Base-by-base conservation (phyloP, 2,113 vertebrate species). In the Gasterosteus aculeatus region DNA sequence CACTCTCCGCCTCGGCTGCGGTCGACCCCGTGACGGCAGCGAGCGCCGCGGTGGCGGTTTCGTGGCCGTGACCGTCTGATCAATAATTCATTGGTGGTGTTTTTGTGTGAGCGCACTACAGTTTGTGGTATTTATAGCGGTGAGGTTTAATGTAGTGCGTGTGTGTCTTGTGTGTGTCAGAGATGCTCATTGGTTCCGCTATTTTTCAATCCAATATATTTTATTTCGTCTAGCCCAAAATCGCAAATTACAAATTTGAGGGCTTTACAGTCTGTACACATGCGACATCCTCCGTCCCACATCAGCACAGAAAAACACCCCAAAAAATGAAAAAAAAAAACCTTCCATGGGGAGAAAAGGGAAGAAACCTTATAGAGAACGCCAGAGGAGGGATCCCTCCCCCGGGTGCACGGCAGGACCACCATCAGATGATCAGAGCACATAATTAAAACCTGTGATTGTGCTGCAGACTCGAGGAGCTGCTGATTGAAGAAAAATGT, bases 51-150 rank as follows among this genome's bases (percentile, higher is more conserved):
- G 82, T 85, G 87, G 84, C 82, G 81, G 84, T 80, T 85, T 81
- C 82, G 78, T 75, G 78, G 54, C 87, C 81, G 76, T 87, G 77
- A 90, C 19, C 62, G 73, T 88, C 81, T 69, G 57, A 69, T 93
- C 71, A 92, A 92, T 92, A 82, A 93, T 93, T 93, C 80, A 93
- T 18, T 72, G 44, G 49, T 69, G 74, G 62, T 86, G 56, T 78
- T 64, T 75, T 57, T 49, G 11, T 68, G 10, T 44, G 46, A 63
- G 19, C 33, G 31, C 22, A 10, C 38, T 11, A 10, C 39, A 44
- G 16, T 19, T 41, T 31, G 35, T 57, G 19, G 53, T 19, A 49
- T 49, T 8, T 44, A 38, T 18, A 16, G 75, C 33, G 10, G 18
- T 60, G 35, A 2, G 15, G 6, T 15, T 15, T 46, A 8, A 46